Base-by-base conservation (phyloP, 2,888 invertebrate species). In the Invenusta paracnida region DNA sequence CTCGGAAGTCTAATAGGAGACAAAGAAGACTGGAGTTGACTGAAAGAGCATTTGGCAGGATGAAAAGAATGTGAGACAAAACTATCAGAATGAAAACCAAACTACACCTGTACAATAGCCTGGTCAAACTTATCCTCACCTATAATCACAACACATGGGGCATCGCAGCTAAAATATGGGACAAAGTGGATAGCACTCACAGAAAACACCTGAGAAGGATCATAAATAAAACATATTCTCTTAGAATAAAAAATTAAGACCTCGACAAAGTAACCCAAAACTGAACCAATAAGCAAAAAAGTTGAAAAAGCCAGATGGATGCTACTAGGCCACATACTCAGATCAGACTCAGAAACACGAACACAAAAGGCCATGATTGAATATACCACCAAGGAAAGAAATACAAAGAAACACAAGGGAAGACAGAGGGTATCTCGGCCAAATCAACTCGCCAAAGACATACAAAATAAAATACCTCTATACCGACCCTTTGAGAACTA, bases 171-270 rank as follows among this genome's bases (percentile, higher is more conserved):
- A 48, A 48, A 48, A 11, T 17, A 48, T 48, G 48, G 48, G 48
- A 17, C 5, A 48, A 48, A 48, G 48, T 11, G 5, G 48, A 48
- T 17, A 48, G 48, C 17, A 48, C 48, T 48, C 48, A 48, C 48
- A 73, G 73, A 73, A 73, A 73, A 73, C 73, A 73, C 73, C 73
- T 73, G 27, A 73, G 73, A 73, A 73, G 73, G 23, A 73, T 73
- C 27, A 5, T 73, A 2, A 73, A 73, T 23, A 73, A 73, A 48
- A 48, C 48, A 48, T 17, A n/a, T n/a, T n/a, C n/a, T n/a, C n/a
- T n/a, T n/a, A n/a, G n/a, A n/a, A n/a, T n/a, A 48, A 48, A 48
- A 48, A 48, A 48, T 48, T 11, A 11, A 5, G 48, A 48, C 17
- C 48, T 48, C 17, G 5, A 48, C 48, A 48, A 48, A 48, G 73